phyloP scores from a whole-genome alignment of 2,797 vertebrate genomes.

The Phataginus tricuspis region DNA sequence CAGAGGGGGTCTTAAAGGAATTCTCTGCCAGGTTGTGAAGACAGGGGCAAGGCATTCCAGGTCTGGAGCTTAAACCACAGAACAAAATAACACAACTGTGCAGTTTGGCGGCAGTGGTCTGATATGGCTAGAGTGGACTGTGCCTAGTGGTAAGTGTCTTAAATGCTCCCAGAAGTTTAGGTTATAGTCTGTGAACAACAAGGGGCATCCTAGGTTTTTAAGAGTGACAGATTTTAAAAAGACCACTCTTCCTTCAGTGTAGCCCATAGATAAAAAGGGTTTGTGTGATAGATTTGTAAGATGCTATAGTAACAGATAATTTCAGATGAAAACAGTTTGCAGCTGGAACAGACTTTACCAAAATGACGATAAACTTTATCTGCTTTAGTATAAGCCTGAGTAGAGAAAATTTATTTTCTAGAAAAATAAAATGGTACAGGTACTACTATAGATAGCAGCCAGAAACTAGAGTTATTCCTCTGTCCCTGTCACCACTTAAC shows the following conservation, averaged over 20 bases:
- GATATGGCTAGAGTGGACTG: neutral
- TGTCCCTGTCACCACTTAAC: neutral
- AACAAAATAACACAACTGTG: neutral
- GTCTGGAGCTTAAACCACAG: neutral
- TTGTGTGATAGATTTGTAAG: neutral
- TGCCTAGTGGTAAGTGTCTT: neutral
- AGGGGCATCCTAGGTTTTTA: conserved; percentile 1
- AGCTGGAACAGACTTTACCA: neutral
- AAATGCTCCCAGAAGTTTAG: neutral
- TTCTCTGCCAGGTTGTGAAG: neutral
- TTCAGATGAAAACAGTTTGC: neutral
- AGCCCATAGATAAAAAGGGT: too few relatives aligned
- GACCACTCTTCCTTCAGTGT: too few relatives aligned
- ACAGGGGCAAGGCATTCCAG: neutral
- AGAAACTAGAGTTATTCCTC: neutral
- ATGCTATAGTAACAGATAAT: neutral
- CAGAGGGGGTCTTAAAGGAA: neutral
- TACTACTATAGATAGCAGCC: neutral
- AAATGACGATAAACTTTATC: neutral
- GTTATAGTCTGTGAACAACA: conserved; percentile 9
- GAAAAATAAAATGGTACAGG: neutral
- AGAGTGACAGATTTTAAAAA: neutral
- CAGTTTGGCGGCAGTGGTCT: neutral
- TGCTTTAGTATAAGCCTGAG: neutral
- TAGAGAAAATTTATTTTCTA: neutral